Conservation (phyloP, 2,888 invertebrate genomes). For the Drosophila limbata region DNA sequence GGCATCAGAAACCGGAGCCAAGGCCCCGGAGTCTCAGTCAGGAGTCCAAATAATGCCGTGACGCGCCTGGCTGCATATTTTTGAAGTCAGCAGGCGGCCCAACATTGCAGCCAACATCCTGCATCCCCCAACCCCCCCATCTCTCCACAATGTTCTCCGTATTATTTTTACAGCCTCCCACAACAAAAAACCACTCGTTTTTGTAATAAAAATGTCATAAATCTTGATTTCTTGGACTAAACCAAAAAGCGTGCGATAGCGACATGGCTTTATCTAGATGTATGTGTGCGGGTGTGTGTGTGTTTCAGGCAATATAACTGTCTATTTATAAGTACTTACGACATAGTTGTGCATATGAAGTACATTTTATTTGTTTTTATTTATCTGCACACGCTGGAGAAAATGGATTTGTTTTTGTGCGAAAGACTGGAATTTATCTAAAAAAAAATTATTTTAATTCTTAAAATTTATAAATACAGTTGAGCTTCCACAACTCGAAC, state of each 20-base stretch:
- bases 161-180: conserved; percentile 56
- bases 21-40: conserved; percentile 38
- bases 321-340: conserved; percentile 68
- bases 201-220: conserved; percentile 82
- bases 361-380: conserved; percentile 75
- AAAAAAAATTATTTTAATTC: no score
- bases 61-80: conserved; percentile 76
- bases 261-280: conserved; percentile 24
- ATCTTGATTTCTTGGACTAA: conserved; percentile 79
- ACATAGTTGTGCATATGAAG: conserved; percentile 64
- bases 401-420: conserved; percentile 47
- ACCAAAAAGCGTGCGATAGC: conserved; percentile 73
- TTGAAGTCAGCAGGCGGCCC: conserved; percentile 60
- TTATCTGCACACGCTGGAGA: conserved; percentile 59
- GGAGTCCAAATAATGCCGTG: conserved; percentile 65
- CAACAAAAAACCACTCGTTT: conserved; percentile 68
- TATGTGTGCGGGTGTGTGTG: conserved; percentile 4
- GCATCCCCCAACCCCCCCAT: background rate
- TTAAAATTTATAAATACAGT: no score
- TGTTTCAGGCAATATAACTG: conserved; percentile 67
- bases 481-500: no score
- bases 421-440: background rate
- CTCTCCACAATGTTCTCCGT: conserved; percentile 31
- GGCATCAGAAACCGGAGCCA: conserved; percentile 54
- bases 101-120: conserved; percentile 25